These are phyloP conservation scores for Prolemur simus DNA, from an alignment of 2,113 vertebrate species.

Conservation along the genomic window DNA sequence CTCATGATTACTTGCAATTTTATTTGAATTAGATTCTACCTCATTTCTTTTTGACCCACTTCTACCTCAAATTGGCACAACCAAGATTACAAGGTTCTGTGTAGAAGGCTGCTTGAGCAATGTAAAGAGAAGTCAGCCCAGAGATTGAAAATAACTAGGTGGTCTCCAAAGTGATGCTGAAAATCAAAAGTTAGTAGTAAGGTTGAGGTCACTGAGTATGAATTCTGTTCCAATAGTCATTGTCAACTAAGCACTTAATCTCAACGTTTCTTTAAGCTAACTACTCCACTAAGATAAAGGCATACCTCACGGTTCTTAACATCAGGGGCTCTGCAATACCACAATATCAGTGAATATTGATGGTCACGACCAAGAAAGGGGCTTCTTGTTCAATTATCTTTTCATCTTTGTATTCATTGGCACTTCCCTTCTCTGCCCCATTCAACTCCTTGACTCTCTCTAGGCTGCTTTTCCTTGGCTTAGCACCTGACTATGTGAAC, in stretches of 20 bases:
- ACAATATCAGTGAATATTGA: neutral
- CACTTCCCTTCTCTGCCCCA: neutral
- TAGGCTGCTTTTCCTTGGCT: neutral
- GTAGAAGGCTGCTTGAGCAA: constrained; percentile 48
- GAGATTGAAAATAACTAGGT: neutral
- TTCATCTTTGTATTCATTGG: neutral
- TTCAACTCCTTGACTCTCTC: neutral
- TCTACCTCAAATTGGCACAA: constrained; percentile 53
- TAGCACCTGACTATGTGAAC: neutral
- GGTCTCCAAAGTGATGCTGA: neutral
- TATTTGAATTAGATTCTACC: neutral
- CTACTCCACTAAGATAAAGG: constrained; percentile 17
- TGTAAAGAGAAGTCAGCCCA: neutral
- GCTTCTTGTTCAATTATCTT: neutral
- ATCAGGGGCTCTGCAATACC: neutral
- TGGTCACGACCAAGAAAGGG: neutral
- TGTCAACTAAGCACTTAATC: neutral
- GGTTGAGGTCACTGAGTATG: neutral
- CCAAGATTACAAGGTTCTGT: neutral
- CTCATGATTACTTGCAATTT: neutral
- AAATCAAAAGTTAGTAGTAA: constrained; percentile 13
- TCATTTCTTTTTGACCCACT: constrained; percentile 66
- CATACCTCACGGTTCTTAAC: neutral
- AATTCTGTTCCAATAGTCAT: neutral
- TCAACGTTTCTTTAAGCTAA: neutral